phyloP scores from a whole-genome alignment of 2,888 invertebrate species.

The Icerya purchasi region DNA sequence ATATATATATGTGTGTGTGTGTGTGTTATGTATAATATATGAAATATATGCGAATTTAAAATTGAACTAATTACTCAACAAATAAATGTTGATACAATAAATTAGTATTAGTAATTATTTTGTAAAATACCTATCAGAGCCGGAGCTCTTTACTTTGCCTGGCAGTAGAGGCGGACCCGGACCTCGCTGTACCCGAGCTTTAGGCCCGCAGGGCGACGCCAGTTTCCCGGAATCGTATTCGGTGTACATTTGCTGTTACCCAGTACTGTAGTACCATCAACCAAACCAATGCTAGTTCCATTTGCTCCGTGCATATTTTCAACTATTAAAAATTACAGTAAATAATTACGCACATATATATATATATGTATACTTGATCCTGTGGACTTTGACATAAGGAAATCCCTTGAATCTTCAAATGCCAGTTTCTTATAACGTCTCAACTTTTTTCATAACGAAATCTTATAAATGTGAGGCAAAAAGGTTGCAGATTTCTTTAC shows the following conservation, averaged over 20 bases:
- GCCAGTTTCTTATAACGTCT: no score
- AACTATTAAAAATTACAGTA: slow-evolving; percentile 29
- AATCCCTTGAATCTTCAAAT: no score
- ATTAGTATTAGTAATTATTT: no score
- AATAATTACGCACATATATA: background rate
- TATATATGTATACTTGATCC: background rate
- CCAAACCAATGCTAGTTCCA: slow-evolving; percentile 26
- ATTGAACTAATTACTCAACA: background rate
- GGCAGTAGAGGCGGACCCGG: slow-evolving; percentile 52
- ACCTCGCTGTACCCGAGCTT: slow-evolving; percentile 49
- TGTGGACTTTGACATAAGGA: no score
- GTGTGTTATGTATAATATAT: background rate
- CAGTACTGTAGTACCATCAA: background rate
- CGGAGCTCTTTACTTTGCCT: slow-evolving; percentile 40
- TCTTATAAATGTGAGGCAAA: no score
- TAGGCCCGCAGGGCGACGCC: slow-evolving; percentile 82
- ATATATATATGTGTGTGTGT: background rate
- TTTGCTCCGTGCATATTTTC: slow-evolving; percentile 55
- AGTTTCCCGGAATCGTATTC: slow-evolving; percentile 52
- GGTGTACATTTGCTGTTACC: slow-evolving; percentile 7
- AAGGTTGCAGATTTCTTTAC: no score
- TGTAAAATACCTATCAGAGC: slow-evolving; percentile 29
- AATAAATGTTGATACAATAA: background rate
- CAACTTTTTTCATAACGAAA: no score
- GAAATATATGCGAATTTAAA: background rate